Base-by-base conservation (phyloP, 2,888 invertebrate genomes). In the Pristionchus arcanus region DNA sequence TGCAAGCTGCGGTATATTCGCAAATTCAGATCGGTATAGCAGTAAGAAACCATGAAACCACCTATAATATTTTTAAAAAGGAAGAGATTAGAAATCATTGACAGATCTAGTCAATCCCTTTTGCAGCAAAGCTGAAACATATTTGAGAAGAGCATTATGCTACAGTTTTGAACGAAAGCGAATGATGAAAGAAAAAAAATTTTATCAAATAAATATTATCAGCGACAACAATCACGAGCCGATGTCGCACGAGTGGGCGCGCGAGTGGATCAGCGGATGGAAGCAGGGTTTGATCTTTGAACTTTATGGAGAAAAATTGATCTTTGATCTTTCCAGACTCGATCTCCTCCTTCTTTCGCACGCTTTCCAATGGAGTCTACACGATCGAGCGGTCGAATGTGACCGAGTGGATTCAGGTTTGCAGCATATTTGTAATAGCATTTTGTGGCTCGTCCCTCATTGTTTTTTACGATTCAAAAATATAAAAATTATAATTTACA, bases 311-410 rank as follows among this genome's bases (percentile, higher is more conserved):
- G 5, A 28, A 28, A n/a, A 1, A n/a, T 68, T 68, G 68, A 28
- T 68, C 28, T 28, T 68, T 55, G 55, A 81, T 34, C 37, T 25
- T 42, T 37, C 81, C 91, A 94, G 94, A 94, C 63, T 92, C 94
- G 2, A 92, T 95, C 63, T 92, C 92, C 53, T 91, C 90, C 68
- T 95, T 93, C 89, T 95, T 95, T 90, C 89, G 90, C 34, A 91
- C 93, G 13, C 92, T 93, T n/a, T 95, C 95, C 2, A 95, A 95
- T 90, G 94, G 93, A 13, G 90, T 95, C n/a, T 95, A 95, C 91
- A 92, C 94, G 11, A 93, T 95, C 59, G 71, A 91, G 2, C 93
- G 92, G n/a, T 93, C 93, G 25, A 93, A 94, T 90, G 93, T 94
- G 28, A 91, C 93, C 53, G 93, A 93, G 37, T 95, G 94, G 94